These are phyloP conservation scores for Propithecus coquereli DNA, from an alignment of 2,113 vertebrate genomes.

Conservation along the genomic window DNA sequence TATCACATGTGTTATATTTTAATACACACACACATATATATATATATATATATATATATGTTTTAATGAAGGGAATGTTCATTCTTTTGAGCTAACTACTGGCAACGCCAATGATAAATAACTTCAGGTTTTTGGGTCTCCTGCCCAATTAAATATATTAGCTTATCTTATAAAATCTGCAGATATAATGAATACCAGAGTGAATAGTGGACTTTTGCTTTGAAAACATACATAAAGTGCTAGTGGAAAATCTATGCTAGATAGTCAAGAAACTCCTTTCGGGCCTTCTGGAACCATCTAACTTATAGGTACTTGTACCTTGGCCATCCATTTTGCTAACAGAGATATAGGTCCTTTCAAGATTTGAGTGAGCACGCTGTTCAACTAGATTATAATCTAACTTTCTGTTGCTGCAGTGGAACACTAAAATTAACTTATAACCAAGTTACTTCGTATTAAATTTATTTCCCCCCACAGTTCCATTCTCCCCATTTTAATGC, in stretches of 20 bases:
- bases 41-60: too few relatives aligned
- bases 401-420: background rate
- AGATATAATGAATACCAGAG: background rate
- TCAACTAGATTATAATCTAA: background rate
- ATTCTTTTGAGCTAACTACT: background rate
- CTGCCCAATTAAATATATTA: background rate
- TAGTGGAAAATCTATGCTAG: background rate
- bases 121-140: background rate
- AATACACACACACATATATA: background rate
- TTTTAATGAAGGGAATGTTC: too few relatives aligned
- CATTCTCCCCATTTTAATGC: background rate
- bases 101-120: background rate
- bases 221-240: background rate
- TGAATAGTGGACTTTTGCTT: background rate
- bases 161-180: background rate
- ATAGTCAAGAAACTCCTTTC: background rate
- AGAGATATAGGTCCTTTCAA: background rate
- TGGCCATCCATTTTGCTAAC: background rate
- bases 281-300: background rate
- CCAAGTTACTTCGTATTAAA: background rate
- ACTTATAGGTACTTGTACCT: background rate
- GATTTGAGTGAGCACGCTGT: background rate
- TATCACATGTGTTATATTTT: background rate
- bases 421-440: background rate
- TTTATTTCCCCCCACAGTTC: background rate